Evolutionary conservation across 2,113 vertebrate species (phyloP).

Genomic region (Rhea americana): DNA sequence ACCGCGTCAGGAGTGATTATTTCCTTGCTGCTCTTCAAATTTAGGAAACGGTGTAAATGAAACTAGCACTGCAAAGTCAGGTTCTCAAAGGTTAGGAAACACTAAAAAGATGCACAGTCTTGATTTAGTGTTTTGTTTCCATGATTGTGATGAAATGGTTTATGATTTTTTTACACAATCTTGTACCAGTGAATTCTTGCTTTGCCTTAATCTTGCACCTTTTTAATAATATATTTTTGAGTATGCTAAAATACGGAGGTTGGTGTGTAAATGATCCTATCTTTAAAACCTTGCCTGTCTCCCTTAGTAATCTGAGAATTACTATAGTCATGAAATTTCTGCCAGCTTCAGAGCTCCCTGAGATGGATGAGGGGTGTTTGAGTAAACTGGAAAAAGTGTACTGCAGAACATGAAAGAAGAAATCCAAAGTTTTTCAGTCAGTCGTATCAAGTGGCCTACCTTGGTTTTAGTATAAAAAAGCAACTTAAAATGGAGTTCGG

Average conservation of each 20-base stretch:
- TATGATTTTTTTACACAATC: not conserved
- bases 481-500: not conserved
- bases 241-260: not conserved
- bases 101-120: not conserved
- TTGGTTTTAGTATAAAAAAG: not conserved
- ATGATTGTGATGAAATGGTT: not conserved
- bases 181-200: not conserved
- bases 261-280: not conserved
- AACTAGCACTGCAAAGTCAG: not conserved
- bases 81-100: not conserved
- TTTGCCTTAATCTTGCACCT: not conserved
- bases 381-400: not conserved
- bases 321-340: not conserved
- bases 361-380: not conserved
- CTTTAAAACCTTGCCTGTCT: not conserved
- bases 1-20: not conserved
- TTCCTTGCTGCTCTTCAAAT: not conserved
- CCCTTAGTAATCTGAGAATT: not conserved
- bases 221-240: not conserved
- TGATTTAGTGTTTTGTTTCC: not conserved
- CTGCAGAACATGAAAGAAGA: not conserved
- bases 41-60: too few relatives aligned
- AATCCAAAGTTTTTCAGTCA: not conserved
- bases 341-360: not conserved
- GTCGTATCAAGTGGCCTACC: not conserved